A percentile compares a stretch with the other conserved stretches of the same genome.
phyloP scores from a whole-genome alignment of 2,113 vertebrate genomes.

The Neogobius melanostomus region DNA sequence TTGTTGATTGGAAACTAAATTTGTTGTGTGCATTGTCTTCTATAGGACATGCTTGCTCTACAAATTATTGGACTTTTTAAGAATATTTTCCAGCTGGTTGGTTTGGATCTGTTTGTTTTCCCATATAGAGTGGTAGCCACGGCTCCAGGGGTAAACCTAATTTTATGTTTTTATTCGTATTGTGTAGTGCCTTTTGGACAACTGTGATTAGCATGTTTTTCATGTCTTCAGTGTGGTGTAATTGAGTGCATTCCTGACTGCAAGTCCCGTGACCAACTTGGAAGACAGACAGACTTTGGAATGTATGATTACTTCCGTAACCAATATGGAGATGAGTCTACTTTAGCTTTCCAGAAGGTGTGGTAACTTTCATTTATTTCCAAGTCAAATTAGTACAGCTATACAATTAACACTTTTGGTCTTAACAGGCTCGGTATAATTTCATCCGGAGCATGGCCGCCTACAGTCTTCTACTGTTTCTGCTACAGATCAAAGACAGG shows the following conservation, averaged over 20 bases:
- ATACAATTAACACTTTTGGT: not conserved
- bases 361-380: not conserved
- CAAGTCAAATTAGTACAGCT: not conserved
- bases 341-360: conserved; percentile 96
- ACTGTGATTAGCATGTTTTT: not conserved
- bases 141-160: conserved; percentile 87
- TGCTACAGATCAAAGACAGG: conserved; percentile 97
- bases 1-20: not conserved
- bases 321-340: conserved; percentile 96
- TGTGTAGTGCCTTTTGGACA: not conserved
- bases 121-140: conserved; percentile 97
- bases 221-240: conserved; percentile 86
- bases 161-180: not conserved
- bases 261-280: conserved; percentile 95
- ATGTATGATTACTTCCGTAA: conserved; percentile 99
- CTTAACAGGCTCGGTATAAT: conserved; percentile 91
- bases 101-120: conserved; percentile 96
- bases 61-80: conserved; percentile 99
- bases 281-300: conserved; percentile 95
- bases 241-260: conserved; percentile 99
- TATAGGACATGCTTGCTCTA: conserved; percentile 96
- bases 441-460: conserved; percentile 99
- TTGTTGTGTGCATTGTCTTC: not conserved
- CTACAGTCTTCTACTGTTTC: conserved; percentile 95
- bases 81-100: conserved; percentile 98